Percentiles rank a stretch among this genome's conserved stretches.
These are phyloP conservation scores for Metacarcinus magister DNA, from an alignment of 2,888 invertebrate species.

Conservation along the genomic window DNA sequence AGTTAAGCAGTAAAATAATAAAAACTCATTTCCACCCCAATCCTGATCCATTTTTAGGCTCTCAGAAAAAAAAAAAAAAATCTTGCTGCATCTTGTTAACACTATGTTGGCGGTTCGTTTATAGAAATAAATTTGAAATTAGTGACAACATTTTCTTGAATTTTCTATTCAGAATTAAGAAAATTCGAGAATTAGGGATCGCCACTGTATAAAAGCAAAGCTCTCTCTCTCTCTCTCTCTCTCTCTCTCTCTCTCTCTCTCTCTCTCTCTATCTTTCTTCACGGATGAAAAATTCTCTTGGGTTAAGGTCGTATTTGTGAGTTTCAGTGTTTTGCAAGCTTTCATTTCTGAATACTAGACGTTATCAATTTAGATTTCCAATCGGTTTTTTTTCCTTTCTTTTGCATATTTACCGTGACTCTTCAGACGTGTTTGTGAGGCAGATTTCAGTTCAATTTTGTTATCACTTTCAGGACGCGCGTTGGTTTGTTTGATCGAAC, in stretches of 20 bases:
- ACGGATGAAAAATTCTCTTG: neutral
- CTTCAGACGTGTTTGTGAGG: neutral
- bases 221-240: slow-evolving; percentile 2
- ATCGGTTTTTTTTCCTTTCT: neutral
- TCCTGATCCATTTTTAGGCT: too few relatives aligned
- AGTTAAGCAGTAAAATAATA: too few relatives aligned
- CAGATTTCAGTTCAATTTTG: neutral
- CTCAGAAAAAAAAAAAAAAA: too few relatives aligned
- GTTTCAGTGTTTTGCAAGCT: neutral
- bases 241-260: slow-evolving; percentile 39
- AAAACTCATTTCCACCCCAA: too few relatives aligned
- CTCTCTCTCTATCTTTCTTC: neutral
- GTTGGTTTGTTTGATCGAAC: neutral
- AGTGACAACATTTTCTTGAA: too few relatives aligned
- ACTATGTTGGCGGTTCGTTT: too few relatives aligned
- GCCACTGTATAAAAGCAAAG: too few relatives aligned
- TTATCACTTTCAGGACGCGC: neutral
- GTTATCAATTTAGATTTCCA: slow-evolving; percentile 5
- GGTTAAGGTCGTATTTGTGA: neutral
- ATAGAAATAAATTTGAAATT: too few relatives aligned
- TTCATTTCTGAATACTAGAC: neutral
- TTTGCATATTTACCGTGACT: neutral
- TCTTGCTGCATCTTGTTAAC: too few relatives aligned
- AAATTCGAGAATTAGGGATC: too few relatives aligned
- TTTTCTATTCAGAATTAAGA: too few relatives aligned